A percentile compares a stretch with the other conserved stretches of the same genome.
Conservation (phyloP, 92 coral and sea anemone genomes). For the Epizoanthus ramosus region DNA sequence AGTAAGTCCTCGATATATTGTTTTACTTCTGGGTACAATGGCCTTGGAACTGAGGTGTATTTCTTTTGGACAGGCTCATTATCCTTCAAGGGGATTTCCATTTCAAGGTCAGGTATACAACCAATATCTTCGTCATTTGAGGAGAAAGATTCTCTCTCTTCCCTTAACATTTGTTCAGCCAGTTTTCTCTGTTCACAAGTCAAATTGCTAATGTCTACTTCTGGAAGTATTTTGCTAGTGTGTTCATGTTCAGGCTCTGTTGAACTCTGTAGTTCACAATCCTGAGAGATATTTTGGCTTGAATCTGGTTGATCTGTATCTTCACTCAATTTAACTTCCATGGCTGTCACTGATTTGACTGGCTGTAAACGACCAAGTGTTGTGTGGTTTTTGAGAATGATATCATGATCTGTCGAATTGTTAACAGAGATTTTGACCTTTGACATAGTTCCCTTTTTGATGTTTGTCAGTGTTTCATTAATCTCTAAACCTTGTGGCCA, state of each 20-base stretch:
- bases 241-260: slow-evolving; percentile 10
- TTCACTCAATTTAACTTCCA: slow-evolving; percentile 37
- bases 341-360: slow-evolving; percentile 39
- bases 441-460: slow-evolving; percentile 42
- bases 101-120: slow-evolving; percentile 45
- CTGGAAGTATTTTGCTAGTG: slow-evolving; percentile 6
- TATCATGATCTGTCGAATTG: slow-evolving; percentile 47
- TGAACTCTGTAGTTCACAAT: slow-evolving; percentile 5
- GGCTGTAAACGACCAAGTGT: slow-evolving; percentile 41
- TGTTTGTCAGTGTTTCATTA: slow-evolving; percentile 45
- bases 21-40: slow-evolving; percentile 52
- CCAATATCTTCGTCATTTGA: slow-evolving; percentile 55
- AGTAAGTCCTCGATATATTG: slow-evolving; percentile 52
- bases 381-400: slow-evolving; percentile 31
- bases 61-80: slow-evolving; percentile 40
- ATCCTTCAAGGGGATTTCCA: slow-evolving; percentile 40
- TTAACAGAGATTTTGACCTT: slow-evolving; percentile 33
- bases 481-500: slow-evolving; percentile 59
- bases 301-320: slow-evolving; percentile 21
- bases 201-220: slow-evolving; percentile 28
- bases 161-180: slow-evolving; percentile 37
- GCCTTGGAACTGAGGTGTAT: slow-evolving; percentile 40
- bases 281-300: slow-evolving; percentile 2
- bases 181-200: slow-evolving; percentile 8
- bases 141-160: slow-evolving; percentile 54